phyloP scores from a whole-genome alignment of 2,888 invertebrate species.

The Notocelia uddmanniana region DNA sequence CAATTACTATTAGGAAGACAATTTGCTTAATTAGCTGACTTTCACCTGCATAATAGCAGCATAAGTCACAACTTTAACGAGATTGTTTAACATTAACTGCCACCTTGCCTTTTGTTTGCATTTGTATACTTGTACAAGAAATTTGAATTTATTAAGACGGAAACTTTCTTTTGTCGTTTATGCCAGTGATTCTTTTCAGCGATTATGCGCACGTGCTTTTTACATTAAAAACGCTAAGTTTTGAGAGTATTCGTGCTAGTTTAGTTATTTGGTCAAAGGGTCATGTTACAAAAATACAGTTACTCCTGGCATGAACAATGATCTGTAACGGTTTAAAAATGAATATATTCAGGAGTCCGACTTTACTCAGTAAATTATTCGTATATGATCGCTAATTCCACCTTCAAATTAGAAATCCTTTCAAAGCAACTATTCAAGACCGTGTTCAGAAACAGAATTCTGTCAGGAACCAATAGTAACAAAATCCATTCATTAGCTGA shows the following conservation, averaged over 20 bases:
- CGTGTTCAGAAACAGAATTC: slow-evolving; percentile 37
- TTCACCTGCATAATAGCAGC: slow-evolving; percentile 57
- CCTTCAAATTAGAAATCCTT: slow-evolving; percentile 32
- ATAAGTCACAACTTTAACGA: slow-evolving; percentile 22
- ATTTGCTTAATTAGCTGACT: slow-evolving; percentile 62
- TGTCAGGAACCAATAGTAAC: slow-evolving; percentile 30
- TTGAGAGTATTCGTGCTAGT: background rate
- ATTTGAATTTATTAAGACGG: slow-evolving; percentile 18
- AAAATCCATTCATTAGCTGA: slow-evolving; percentile 37
- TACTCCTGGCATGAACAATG: slow-evolving; percentile 10
- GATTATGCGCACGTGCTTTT: slow-evolving; percentile 19
- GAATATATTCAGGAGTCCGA: slow-evolving; percentile 4
- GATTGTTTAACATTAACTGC: slow-evolving; percentile 13
- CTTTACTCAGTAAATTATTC: slow-evolving; percentile 11
- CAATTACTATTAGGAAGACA: slow-evolving; percentile 52
- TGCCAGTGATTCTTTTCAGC: slow-evolving; percentile 10
- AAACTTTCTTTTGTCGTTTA: slow-evolving; percentile 22
- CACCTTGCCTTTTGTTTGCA: slow-evolving; percentile 21
- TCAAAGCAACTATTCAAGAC: slow-evolving; percentile 32
- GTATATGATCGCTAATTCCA: slow-evolving; percentile 16
- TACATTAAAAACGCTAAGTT: background rate
- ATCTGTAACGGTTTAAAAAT: slow-evolving; percentile 12
- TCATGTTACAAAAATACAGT: slow-evolving; percentile 15
- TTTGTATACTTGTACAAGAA: slow-evolving; percentile 15
- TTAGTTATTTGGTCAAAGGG: background rate